phyloP scores from a whole-genome alignment of 2,888 invertebrate species.

The Chydorus sphaericus region DNA sequence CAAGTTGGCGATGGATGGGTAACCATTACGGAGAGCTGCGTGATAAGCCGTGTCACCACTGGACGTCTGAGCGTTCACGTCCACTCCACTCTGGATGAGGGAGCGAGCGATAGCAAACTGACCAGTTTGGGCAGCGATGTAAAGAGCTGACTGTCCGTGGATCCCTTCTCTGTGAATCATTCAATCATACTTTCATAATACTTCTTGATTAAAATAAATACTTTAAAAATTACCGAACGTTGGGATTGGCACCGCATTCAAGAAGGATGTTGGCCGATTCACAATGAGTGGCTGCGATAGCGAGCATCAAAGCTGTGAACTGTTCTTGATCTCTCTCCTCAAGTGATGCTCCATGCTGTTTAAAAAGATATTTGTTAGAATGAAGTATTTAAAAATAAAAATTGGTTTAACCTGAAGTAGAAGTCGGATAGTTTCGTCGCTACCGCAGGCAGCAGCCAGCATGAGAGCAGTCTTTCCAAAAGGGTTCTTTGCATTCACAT shows the following conservation, averaged over 20 bases:
- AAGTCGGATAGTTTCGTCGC: slow-evolving; percentile 1
- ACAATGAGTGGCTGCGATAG: neutral
- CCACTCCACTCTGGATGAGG: neutral
- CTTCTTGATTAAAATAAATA: neutral
- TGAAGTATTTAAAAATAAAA: neutral
- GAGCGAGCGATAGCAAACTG: slow-evolving; percentile 1
- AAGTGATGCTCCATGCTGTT: slow-evolving; percentile 6
- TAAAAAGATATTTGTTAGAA: neutral
- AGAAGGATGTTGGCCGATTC: slow-evolving; percentile 7
- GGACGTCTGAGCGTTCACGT: slow-evolving; percentile 2
- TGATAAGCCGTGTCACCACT: slow-evolving; percentile 6
- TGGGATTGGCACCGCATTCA: slow-evolving; percentile 10
- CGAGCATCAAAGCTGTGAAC: slow-evolving; percentile 9
- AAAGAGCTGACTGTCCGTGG: slow-evolving; percentile 7
- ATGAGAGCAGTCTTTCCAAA: slow-evolving; percentile 6
- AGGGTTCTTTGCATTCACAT: slow-evolving; percentile 5
- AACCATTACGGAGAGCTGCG: slow-evolving; percentile 4
- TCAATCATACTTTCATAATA: too few species aligned
- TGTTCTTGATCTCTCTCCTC: slow-evolving; percentile 8
- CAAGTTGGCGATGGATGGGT: neutral
- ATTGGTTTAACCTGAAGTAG: slow-evolving; percentile 4
- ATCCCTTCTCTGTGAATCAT: neutral
- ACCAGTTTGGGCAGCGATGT: slow-evolving; percentile 6
- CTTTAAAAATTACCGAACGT: neutral
- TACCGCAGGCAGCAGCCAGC: slow-evolving; percentile 10